phyloP scores from a whole-genome alignment of 2,797 vertebrate genomes.

The Novumbra hubbsi region DNA sequence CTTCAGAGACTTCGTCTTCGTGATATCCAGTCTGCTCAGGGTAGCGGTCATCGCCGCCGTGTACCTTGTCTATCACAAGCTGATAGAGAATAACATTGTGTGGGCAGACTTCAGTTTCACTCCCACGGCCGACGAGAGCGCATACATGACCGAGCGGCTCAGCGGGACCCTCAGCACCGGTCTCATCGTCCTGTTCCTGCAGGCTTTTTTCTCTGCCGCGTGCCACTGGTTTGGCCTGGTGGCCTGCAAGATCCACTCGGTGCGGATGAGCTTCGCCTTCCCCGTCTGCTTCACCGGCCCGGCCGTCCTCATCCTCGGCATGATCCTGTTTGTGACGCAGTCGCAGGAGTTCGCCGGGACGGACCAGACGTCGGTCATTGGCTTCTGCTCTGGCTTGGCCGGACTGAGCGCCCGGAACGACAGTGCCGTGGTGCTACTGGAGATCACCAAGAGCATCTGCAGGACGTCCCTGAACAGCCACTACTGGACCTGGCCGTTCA shows the following conservation, averaged over 20 bases:
- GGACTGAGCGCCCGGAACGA: conserved; percentile 41
- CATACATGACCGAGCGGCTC: not conserved
- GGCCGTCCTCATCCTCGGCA: conserved; percentile 64
- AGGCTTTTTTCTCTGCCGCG: conserved; percentile 68
- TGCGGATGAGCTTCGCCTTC: conserved; percentile 72
- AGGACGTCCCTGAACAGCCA: conserved; percentile 69
- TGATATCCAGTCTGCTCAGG: conserved; percentile 73
- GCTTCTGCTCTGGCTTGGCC: conserved; percentile 59
- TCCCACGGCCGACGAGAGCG: not conserved
- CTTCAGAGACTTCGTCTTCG: conserved; percentile 73
- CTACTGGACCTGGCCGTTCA: conserved; percentile 70
- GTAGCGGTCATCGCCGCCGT: conserved; percentile 55
- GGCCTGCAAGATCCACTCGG: conserved; percentile 78
- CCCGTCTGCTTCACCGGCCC: conserved; percentile 71
- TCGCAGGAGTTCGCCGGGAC: conserved; percentile 18
- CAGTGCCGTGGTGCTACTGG: conserved; percentile 60
- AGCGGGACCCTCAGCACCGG: conserved; percentile 20
- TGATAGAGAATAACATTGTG: conserved; percentile 29
- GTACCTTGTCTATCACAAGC: conserved; percentile 62
- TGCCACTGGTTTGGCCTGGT: conserved; percentile 83
- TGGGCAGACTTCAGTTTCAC: not conserved
- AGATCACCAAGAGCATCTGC: conserved; percentile 76
- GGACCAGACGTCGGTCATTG: not conserved
- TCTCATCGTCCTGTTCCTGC: conserved; percentile 10
- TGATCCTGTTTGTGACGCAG: conserved; percentile 65